A percentile compares a stretch with the other conserved stretches of the same genome.
These are phyloP conservation scores for Epirrita christyi DNA, from an alignment of 2,888 invertebrate genomes.

Conservation along the genomic window DNA sequence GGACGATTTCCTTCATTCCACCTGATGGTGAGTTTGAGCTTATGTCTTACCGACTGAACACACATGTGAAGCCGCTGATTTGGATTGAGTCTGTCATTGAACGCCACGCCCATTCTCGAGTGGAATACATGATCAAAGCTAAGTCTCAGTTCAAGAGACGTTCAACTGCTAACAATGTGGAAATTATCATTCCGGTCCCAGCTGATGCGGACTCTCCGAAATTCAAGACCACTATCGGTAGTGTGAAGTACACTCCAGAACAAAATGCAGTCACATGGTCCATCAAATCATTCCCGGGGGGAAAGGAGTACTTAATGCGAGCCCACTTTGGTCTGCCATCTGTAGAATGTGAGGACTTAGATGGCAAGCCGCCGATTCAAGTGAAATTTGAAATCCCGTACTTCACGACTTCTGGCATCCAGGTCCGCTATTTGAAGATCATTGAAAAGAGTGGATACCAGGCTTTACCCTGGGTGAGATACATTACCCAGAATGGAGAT, in stretches of 20 bases:
- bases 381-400: conserved; percentile 99
- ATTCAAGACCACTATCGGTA: conserved; percentile 98
- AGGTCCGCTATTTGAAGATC: conserved; percentile 98
- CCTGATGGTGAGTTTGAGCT: conserved; percentile 99
- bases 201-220: conserved; percentile 99
- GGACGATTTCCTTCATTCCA: conserved; percentile 99
- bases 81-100: conserved; percentile 99
- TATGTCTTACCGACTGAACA: conserved; percentile 98
- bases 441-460: conserved; percentile 99
- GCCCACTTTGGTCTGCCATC: conserved; percentile 99
- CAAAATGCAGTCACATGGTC: conserved; percentile 99
- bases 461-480: conserved; percentile 99
- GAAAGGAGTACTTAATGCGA: conserved; percentile 98
- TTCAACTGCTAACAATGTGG: conserved; percentile 99
- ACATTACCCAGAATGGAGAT: conserved; percentile 99
- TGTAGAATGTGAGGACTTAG: conserved; percentile 96
- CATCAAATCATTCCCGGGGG: conserved; percentile 98
- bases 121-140: conserved; percentile 99
- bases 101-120: conserved; percentile 97
- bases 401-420: conserved; percentile 99
- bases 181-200: conserved; percentile 98
- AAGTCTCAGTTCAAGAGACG: conserved; percentile 99
- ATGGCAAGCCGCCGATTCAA: conserved; percentile 98
- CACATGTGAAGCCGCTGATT: conserved; percentile 98
- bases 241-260: conserved; percentile 98